Evolutionary conservation across 2,113 vertebrate genomes (phyloP).

Genomic region (Sinosuthora webbiana): DNA sequence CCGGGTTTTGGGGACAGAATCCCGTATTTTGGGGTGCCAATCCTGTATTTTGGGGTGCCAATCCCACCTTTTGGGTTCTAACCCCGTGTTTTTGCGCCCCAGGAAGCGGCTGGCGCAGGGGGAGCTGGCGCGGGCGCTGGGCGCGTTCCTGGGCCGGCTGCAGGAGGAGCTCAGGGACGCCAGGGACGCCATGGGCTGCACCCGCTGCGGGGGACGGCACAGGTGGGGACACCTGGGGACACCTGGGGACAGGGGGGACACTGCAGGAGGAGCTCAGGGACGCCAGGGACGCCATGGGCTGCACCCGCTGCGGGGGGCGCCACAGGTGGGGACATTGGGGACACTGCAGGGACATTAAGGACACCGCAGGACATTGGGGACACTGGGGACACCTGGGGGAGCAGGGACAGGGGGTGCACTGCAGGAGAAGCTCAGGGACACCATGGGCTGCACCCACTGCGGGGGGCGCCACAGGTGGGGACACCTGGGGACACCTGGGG

Average conservation of each 20-base stretch:
- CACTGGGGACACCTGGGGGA: no score
- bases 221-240: not conserved
- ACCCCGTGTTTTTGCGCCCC: no score
- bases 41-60: not conserved
- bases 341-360: no score
- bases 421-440: no score
- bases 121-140: slow-evolving; percentile 73
- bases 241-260: no score
- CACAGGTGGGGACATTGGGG: not conserved
- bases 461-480: no score
- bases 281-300: not conserved
- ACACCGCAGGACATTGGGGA: no score
- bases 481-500: no score
- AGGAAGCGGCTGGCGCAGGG: slow-evolving; percentile 83
- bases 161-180: not conserved
- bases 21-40: not conserved
- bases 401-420: no score
- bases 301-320: not conserved
- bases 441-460: no score
- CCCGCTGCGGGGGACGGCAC: not conserved
- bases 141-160: not conserved
- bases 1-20: not conserved
- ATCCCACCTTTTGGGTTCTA: not conserved
- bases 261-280: not conserved
- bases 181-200: not conserved